Percentiles rank a stretch among this genome's conserved stretches.
Evolutionary conservation across 2,797 vertebrate species (phyloP).

Genomic region (Oryzias sinensis): DNA sequence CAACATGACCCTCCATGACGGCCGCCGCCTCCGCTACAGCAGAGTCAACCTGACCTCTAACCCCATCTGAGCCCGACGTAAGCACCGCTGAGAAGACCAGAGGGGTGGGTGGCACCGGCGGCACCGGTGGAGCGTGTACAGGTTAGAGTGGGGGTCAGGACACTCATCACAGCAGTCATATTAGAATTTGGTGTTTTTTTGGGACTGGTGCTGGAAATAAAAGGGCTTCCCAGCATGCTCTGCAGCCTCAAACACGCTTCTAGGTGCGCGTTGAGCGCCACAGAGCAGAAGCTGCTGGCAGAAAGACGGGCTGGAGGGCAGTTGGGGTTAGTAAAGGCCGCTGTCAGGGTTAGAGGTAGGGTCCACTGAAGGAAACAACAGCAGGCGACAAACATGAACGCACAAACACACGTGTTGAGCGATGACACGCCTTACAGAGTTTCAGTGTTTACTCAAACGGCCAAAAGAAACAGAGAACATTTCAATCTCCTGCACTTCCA

Average conservation of each 20-base stretch:
- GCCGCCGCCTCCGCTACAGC: constrained; percentile 68
- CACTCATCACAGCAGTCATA: constrained; percentile 48
- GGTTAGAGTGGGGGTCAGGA: constrained; percentile 47
- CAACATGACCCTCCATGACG: constrained; percentile 73
- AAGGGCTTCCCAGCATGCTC: constrained; percentile 16
- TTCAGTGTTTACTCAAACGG: too few relatives aligned
- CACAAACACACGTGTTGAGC: too few relatives aligned
- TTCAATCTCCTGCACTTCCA: too few relatives aligned
- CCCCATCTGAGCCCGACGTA: constrained; percentile 73
- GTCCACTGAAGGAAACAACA: constrained; percentile 4
- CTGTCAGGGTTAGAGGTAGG: constrained; percentile 68
- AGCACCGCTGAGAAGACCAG: constrained; percentile 76
- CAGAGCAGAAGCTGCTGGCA: constrained; percentile 5
- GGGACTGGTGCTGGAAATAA: constrained; percentile 28
- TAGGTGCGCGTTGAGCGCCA: constrained; percentile 14
- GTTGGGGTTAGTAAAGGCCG: constrained; percentile 52
- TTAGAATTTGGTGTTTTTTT: constrained; percentile 38
- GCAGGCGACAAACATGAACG: too few relatives aligned
- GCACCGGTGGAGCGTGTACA: constrained; percentile 47
- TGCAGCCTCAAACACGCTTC: constrained; percentile 20
- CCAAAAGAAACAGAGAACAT: too few relatives aligned
- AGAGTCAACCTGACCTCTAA: constrained; percentile 78
- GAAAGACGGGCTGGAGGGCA: constrained; percentile 6
- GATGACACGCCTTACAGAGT: too few relatives aligned
- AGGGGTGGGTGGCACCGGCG: constrained; percentile 50